A percentile compares a stretch with the other conserved stretches of the same genome.
Conservation (phyloP, 1,140 invertebrate species). For the Subanguina moxae region DNA sequence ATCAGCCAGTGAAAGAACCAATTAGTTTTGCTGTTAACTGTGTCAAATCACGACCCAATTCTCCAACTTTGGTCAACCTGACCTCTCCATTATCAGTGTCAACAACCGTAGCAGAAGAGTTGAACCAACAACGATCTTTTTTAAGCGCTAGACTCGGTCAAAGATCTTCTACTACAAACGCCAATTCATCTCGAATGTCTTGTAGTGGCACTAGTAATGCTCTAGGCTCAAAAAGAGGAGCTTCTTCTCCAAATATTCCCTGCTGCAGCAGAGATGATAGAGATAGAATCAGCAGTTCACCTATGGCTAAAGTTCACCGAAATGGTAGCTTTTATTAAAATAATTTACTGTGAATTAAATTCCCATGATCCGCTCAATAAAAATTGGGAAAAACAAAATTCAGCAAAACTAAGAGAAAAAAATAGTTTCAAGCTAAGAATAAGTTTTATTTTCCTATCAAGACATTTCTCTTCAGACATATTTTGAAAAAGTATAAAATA, state of each 20-base stretch:
- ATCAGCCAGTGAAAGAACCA: constrained; percentile 60
- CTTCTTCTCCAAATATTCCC: constrained; percentile 25
- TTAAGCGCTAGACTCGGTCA: neutral
- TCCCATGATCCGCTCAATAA: too few relatives aligned
- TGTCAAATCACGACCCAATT: too few relatives aligned
- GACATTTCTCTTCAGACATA: constrained; percentile 3
- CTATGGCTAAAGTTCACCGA: constrained; percentile 13
- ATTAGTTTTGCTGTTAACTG: neutral
- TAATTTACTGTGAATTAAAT: too few relatives aligned
- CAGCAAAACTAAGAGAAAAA: too few relatives aligned
- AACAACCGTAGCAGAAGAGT: neutral
- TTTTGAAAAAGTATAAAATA: neutral
- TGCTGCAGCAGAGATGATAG: constrained; percentile 16
- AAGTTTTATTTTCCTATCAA: too few relatives aligned
- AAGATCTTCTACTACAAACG: too few relatives aligned
- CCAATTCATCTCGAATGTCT: neutral
- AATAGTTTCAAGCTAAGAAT: too few relatives aligned
- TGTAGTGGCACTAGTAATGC: neutral
- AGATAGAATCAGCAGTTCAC: neutral
- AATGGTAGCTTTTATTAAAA: constrained; percentile 27
- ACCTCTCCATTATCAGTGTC: neutral
- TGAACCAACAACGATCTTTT: neutral
- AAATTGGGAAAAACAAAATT: too few relatives aligned
- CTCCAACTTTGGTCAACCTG: neutral
- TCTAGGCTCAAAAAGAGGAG: constrained; percentile 18